Evolutionary conservation across 1,140 invertebrate species (phyloP).

Genomic region (Drosophila sechellia): DNA sequence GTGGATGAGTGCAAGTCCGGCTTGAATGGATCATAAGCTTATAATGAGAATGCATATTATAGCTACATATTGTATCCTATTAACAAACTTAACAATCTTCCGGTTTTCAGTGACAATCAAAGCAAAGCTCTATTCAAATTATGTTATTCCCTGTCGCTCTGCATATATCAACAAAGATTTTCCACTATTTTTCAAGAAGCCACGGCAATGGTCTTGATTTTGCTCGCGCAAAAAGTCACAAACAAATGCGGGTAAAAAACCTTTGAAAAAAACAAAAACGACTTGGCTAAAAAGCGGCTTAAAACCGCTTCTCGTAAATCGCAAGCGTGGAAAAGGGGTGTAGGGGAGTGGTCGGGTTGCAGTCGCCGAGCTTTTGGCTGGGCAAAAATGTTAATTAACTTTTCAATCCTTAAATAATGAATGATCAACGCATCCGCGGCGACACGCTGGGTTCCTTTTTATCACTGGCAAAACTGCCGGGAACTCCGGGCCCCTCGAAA

Average conservation of each 20-base stretch:
- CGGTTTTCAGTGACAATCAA: not conserved
- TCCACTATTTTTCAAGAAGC: slow-evolving; percentile 63
- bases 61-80: too few species aligned
- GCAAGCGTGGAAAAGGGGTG: slow-evolving; percentile 12
- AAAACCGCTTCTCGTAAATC: slow-evolving; percentile 71
- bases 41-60: not conserved
- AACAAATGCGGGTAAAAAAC: slow-evolving; percentile 24
- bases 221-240: slow-evolving; percentile 11
- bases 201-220: slow-evolving; percentile 49
- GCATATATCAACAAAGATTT: slow-evolving; percentile 69
- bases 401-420: slow-evolving; percentile 85
- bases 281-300: slow-evolving; percentile 52
- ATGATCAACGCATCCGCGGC: slow-evolving; percentile 84
- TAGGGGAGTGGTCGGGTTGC: not conserved
- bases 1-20: not conserved
- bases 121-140: slow-evolving; percentile 46
- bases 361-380: slow-evolving; percentile 51
- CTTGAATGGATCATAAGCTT: not conserved
- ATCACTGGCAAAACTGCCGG: slow-evolving; percentile 59
- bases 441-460: slow-evolving; percentile 84
- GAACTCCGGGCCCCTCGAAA: slow-evolving; percentile 1
- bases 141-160: slow-evolving; percentile 41
- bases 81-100: not conserved
- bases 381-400: slow-evolving; percentile 85
- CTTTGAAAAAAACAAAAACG: slow-evolving; percentile 40